Evolutionary conservation across 1,140 invertebrate species (phyloP).

Genomic region (Spodoptera frugiperda): DNA sequence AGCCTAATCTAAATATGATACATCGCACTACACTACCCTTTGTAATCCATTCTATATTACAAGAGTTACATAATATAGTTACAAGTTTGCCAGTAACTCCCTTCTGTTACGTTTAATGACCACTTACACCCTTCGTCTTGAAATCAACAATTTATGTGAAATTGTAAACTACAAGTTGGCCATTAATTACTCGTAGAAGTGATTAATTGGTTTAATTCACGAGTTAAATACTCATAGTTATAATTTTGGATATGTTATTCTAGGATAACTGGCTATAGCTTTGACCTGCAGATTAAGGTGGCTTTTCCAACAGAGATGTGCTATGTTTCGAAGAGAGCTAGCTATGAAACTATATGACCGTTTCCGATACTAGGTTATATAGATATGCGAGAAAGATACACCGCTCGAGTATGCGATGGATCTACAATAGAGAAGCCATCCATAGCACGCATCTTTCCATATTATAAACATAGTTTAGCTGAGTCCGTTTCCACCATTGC

Average conservation of each 20-base stretch:
- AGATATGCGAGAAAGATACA: too few relatives aligned
- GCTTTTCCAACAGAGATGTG: too few relatives aligned
- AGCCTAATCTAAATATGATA: neutral
- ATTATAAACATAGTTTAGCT: too few relatives aligned
- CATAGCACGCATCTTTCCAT: too few relatives aligned
- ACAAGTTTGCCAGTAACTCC: slow-evolving; percentile 15
- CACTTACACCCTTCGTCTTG: neutral
- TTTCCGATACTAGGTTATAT: too few relatives aligned
- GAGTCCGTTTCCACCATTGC: too few relatives aligned
- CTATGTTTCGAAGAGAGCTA: too few relatives aligned
- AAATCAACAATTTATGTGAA: slow-evolving; percentile 21
- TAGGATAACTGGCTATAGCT: too few relatives aligned
- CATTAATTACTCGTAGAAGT: neutral
- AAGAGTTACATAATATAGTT: neutral
- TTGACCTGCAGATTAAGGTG: too few relatives aligned
- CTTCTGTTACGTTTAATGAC: slow-evolving; percentile 13
- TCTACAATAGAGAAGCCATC: too few relatives aligned
- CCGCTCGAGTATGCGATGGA: too few relatives aligned
- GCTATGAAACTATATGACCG: too few relatives aligned
- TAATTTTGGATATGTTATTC: neutral
- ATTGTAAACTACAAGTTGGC: slow-evolving; percentile 7
- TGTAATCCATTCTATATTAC: neutral
- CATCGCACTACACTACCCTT: neutral
- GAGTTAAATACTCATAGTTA: neutral
- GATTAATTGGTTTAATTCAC: neutral